Percentiles rank a stretch among this genome's conserved stretches.
Conservation (phyloP, 2,888 invertebrate species). For the Drosophila barbarae region DNA sequence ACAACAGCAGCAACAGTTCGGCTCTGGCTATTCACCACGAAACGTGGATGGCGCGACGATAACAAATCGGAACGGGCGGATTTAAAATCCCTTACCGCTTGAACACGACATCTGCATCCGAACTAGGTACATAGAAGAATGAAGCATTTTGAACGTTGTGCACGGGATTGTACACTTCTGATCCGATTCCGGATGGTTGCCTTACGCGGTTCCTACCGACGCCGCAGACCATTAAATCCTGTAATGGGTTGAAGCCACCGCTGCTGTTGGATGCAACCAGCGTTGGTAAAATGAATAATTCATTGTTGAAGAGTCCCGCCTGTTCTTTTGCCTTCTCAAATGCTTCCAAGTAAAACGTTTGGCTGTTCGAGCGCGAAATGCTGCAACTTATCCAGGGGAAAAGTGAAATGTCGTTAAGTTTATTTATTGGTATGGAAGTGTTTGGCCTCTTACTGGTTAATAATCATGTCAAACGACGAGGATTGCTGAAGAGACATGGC, state of each 20-base stretch:
- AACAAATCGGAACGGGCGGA: constrained; percentile 16
- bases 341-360: not conserved
- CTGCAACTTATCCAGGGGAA: not conserved
- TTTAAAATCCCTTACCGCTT: constrained; percentile 22
- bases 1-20: not conserved
- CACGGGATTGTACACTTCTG: not conserved
- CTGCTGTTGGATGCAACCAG: not conserved
- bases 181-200: not conserved
- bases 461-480: constrained; percentile 14
- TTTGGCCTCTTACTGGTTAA: constrained; percentile 27
- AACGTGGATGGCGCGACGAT: not conserved
- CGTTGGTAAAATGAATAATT: not conserved
- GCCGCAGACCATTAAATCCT: constrained; percentile 2
- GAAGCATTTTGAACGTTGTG: not conserved
- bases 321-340: not conserved
- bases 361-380: constrained; percentile 20
- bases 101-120: not conserved
- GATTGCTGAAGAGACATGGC: constrained; percentile 15
- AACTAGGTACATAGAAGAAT: too few relatives aligned
- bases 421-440: too few relatives aligned
- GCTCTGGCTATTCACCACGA: constrained; percentile 13
- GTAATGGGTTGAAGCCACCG: not conserved
- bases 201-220: too few relatives aligned
- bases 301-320: not conserved
- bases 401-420: not conserved